Evolutionary conservation across 2,113 vertebrate species (phyloP).

Genomic region (Tonatia bakeri): DNA sequence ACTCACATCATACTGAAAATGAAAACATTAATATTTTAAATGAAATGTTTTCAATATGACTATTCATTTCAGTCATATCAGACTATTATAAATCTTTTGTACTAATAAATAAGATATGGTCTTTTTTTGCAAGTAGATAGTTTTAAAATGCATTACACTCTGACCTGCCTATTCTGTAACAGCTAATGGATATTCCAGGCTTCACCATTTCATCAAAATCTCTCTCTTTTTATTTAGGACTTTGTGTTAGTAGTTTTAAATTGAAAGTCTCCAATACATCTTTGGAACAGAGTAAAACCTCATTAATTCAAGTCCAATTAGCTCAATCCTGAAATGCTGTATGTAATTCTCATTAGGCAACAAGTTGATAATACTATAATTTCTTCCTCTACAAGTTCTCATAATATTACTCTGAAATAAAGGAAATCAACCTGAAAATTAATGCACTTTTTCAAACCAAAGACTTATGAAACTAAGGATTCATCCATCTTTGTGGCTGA

Average conservation of each 20-base stretch:
- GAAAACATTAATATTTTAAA: constrained; percentile 58
- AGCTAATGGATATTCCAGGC: constrained; percentile 23
- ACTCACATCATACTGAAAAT: constrained; percentile 40
- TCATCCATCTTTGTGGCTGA: constrained; percentile 18
- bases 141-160: constrained; percentile 36
- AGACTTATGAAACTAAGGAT: constrained; percentile 42
- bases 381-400: constrained; percentile 40
- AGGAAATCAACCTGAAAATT: constrained; percentile 64
- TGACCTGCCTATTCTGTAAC: constrained; percentile 36
- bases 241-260: constrained; percentile 40
- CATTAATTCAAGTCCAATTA: constrained; percentile 67
- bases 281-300: constrained; percentile 47
- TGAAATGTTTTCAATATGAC: not conserved
- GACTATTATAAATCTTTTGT: constrained; percentile 56
- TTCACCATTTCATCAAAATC: constrained; percentile 32
- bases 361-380: constrained; percentile 60
- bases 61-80: constrained; percentile 55
- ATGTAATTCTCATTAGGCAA: constrained; percentile 56
- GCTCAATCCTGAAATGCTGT: constrained; percentile 51
- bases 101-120: constrained; percentile 32
- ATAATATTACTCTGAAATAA: constrained; percentile 53
- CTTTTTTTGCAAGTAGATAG: constrained; percentile 28
- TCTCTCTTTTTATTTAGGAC: not conserved
- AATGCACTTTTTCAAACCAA: constrained; percentile 56
- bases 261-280: constrained; percentile 27